phyloP scores from a whole-genome alignment of 2,113 vertebrate genomes.

The Gymnobelideus leadbeateri region DNA sequence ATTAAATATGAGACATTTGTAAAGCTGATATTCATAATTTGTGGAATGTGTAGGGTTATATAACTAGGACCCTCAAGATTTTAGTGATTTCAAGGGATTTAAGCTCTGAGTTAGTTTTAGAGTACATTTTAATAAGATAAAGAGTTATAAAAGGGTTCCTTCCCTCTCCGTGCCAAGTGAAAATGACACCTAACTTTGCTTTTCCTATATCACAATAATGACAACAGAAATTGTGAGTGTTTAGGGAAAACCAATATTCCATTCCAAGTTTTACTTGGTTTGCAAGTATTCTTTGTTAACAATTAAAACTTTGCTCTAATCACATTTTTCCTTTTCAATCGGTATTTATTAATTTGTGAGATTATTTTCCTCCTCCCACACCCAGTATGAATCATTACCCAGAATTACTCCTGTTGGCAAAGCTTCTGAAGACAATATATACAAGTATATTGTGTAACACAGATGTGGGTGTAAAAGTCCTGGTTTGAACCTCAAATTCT shows the following conservation, averaged over 20 bases:
- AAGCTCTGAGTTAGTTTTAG: not conserved
- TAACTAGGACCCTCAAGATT: not conserved
- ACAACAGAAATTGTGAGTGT: not conserved
- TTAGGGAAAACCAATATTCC: not conserved
- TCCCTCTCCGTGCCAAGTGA: not conserved
- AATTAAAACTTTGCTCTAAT: not conserved
- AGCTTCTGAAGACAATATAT: slow-evolving; percentile 3
- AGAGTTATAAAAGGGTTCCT: not conserved
- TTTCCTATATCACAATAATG: not conserved
- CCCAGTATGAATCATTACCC: not conserved
- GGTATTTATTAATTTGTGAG: rapidly evolving
- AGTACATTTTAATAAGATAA: not conserved
- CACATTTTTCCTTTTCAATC: slow-evolving; percentile 11
- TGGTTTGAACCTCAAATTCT: not conserved
- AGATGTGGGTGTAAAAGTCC: not conserved
- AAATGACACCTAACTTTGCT: not conserved
- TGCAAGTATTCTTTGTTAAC: not conserved
- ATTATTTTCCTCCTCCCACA: not conserved
- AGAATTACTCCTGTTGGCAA: not conserved
- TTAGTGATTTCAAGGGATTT: not conserved
- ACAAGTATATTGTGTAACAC: slow-evolving; percentile 12
- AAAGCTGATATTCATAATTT: not conserved
- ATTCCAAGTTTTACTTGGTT: not conserved
- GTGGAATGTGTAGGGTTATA: not conserved
- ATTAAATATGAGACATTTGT: not conserved